These are phyloP conservation scores for Spea hammondii DNA, from an alignment of 2,797 vertebrate genomes.

Conservation along the genomic window DNA sequence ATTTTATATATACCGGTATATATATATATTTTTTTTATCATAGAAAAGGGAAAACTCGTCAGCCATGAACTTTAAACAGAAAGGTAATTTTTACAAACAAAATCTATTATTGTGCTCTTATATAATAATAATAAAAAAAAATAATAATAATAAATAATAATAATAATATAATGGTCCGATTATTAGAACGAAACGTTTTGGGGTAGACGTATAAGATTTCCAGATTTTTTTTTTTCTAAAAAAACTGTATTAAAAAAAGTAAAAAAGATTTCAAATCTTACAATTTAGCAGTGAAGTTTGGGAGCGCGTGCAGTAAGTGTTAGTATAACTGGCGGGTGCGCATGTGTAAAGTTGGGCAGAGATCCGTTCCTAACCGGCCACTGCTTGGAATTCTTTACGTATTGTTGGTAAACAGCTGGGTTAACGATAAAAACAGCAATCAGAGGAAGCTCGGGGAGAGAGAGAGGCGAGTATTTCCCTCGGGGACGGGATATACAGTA, in stretches of 20 bases:
- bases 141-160: too few relatives aligned
- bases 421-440: constrained; percentile 9
- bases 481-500: not conserved
- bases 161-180: too few relatives aligned
- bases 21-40: too few relatives aligned
- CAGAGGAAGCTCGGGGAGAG: not conserved
- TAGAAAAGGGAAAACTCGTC: too few relatives aligned
- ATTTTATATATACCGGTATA: too few relatives aligned
- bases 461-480: constrained; percentile 1
- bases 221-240: not conserved
- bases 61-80: too few relatives aligned
- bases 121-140: too few relatives aligned
- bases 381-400: not conserved
- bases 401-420: constrained; percentile 23
- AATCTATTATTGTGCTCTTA: too few relatives aligned
- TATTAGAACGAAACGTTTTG: too few relatives aligned
- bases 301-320: not conserved
- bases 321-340: not conserved
- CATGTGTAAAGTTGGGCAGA: not conserved
- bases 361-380: not conserved
- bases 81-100: too few relatives aligned
- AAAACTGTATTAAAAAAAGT: too few relatives aligned
- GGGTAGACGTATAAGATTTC: not conserved
- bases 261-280: too few relatives aligned
- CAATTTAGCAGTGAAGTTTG: not conserved